Base-by-base conservation (phyloP, 2,797 vertebrate genomes). In the Danio aesculapii region DNA sequence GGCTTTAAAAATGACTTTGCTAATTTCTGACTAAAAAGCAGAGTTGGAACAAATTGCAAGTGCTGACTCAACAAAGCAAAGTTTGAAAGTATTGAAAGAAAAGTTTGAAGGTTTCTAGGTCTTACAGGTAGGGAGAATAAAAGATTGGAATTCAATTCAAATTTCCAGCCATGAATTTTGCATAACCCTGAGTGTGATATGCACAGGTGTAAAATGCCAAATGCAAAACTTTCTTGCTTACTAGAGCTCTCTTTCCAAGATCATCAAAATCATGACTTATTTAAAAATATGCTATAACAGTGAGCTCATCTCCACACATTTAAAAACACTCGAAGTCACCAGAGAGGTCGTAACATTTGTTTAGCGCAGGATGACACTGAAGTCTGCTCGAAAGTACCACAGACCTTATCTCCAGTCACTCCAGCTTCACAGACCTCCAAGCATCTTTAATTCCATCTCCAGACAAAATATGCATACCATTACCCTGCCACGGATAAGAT, bases 301-400 rank as follows among this genome's bases (percentile, higher is more conserved):
- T 63, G 49, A 52, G 3, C 30, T 67, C 11, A 70, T 61, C 4
- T 61, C 5, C 58, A 83, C 62, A 85, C 84, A 87, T 87, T 86
- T 88, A 84, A 61, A 82, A 82, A 75, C 43, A 55, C 53, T 21
- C 53, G 50, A 73, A 47, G 21, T 61, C 69, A 74, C 69, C 53
- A 41, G 69, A 59, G 75, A 72, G 21, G 39, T 46, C 52, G 66
- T 75, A 64, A 39, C 70, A 76, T 82, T 76, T 90, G 85, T 90
- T 91, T 89, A 91, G 87, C 76, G n/a, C 63, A 46, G 21, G 67
- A 55, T 53, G 19, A 71, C 5, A 16, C 41, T 41, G 49, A 61
- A 44, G 9, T 9, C 17, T 11, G 0, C 11, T 14, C 47, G 14
- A 70, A 71, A 70, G 43, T 58, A 43, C 41, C 5, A 61, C 14